phyloP scores from a whole-genome alignment of 2,888 invertebrate species.

The Ectemnius continuus region DNA sequence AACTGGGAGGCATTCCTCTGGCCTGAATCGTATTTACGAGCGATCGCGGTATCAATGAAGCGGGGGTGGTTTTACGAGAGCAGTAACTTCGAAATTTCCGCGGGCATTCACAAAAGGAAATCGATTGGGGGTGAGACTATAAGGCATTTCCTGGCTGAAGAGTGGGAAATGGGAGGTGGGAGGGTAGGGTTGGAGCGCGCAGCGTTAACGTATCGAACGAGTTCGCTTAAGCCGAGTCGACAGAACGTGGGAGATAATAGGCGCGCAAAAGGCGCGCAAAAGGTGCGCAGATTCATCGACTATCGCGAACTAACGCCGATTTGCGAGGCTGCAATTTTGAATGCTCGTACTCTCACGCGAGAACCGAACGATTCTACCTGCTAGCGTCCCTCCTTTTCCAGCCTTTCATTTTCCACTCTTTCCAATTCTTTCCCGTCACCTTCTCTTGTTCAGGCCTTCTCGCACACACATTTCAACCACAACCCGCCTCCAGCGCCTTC shows the following conservation, averaged over 20 bases:
- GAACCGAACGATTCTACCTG: constrained; percentile 8
- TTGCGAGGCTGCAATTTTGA: constrained; percentile 51
- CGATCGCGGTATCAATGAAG: not conserved
- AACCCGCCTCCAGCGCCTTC: not conserved
- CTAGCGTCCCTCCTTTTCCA: not conserved
- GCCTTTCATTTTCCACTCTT: not conserved
- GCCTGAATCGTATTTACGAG: too few species aligned
- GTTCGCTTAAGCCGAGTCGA: constrained; percentile 47
- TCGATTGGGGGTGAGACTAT: too few species aligned
- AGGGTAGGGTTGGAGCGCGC: not conserved
- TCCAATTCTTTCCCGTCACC: not conserved
- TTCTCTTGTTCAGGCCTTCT: not conserved
- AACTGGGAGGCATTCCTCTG: too few species aligned
- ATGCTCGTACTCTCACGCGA: constrained; percentile 24
- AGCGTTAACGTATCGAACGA: constrained; percentile 33
- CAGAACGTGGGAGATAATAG: constrained; percentile 47
- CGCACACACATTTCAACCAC: not conserved
- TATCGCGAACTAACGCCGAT: constrained; percentile 45
- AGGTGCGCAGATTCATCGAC: constrained; percentile 32
- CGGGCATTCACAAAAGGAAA: not conserved
- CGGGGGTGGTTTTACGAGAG: not conserved
- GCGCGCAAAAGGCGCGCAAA: constrained; percentile 13
- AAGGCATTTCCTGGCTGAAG: too few species aligned
- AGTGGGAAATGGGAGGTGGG: too few species aligned
- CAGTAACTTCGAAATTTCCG: not conserved